phyloP scores from a whole-genome alignment of 2,888 invertebrate species.

The Liopterus haemorrhoidalis region DNA sequence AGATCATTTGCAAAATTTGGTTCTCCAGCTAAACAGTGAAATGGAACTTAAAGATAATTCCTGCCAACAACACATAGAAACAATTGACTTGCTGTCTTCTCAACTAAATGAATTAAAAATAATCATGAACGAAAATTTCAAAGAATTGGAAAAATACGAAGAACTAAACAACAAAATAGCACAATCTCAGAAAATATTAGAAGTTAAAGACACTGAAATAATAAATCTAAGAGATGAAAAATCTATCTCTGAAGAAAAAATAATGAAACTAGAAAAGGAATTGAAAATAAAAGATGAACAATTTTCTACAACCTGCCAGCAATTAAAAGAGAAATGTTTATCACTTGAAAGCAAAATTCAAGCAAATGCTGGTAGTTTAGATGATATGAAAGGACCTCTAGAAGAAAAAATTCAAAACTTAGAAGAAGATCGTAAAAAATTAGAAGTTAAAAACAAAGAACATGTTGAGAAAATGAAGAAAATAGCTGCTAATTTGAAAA shows the following conservation, averaged over 20 bases:
- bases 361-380: conserved; percentile 38
- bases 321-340: conserved; percentile 43
- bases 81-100: conserved; percentile 48
- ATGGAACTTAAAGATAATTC: conserved; percentile 50
- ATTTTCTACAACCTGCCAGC: conserved; percentile 39
- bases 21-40: conserved; percentile 50
- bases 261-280: conserved; percentile 44
- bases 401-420: conserved; percentile 36
- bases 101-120: conserved; percentile 53
- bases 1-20: conserved; percentile 45
- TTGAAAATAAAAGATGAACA: conserved; percentile 46
- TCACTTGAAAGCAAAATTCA: conserved; percentile 41
- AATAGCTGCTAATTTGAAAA: conserved; percentile 69
- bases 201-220: conserved; percentile 49
- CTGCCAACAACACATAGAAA: conserved; percentile 48
- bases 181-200: conserved; percentile 48
- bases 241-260: conserved; percentile 37
- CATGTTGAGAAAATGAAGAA: conserved; percentile 73
- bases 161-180: conserved; percentile 54
- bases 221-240: conserved; percentile 46
- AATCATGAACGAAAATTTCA: conserved; percentile 49
- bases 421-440: no score
- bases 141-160: conserved; percentile 51
- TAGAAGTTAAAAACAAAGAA: conserved; percentile 61
- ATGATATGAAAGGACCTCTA: conserved; percentile 40